Conservation (phyloP, 1,140 invertebrate species). For the Paracyclopina nana region DNA sequence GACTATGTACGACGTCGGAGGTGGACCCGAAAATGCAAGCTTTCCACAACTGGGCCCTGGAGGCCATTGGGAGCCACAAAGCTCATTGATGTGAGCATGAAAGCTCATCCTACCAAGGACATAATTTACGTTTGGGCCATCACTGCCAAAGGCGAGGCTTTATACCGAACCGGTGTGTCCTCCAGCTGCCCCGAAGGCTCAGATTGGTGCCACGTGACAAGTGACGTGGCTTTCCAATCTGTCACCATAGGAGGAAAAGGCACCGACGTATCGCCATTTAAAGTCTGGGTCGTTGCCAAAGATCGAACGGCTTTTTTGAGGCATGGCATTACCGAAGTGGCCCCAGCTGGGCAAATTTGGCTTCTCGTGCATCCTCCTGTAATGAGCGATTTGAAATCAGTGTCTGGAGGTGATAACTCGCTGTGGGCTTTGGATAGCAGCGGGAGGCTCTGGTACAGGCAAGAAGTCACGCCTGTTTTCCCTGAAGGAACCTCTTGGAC, state of each 20-base stretch:
- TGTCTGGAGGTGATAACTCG: background rate
- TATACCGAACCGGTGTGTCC: background rate
- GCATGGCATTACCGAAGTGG: background rate
- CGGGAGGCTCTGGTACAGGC: background rate
- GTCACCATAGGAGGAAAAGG: background rate
- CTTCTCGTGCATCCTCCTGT: background rate
- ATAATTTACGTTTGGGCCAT: background rate
- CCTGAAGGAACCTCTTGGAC: constrained; percentile 2
- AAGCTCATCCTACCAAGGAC: background rate
- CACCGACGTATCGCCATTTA: too few species aligned
- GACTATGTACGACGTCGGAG: constrained; percentile 64
- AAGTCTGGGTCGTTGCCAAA: background rate
- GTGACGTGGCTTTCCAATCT: constrained; percentile 1
- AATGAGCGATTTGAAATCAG: background rate
- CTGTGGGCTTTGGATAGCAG: background rate
- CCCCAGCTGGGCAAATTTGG: background rate
- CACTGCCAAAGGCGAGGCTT: background rate
- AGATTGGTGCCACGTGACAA: background rate
- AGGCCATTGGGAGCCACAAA: constrained; percentile 58
- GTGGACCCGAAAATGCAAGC: constrained; percentile 60
- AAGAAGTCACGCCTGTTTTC: background rate
- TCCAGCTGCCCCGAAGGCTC: background rate
- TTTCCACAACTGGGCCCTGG: constrained; percentile 69
- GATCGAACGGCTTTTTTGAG: background rate
- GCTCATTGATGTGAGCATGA: constrained; percentile 44